These are phyloP conservation scores for Hypanus sabinus DNA, from an alignment of 2,113 vertebrate genomes.

Conservation along the genomic window DNA sequence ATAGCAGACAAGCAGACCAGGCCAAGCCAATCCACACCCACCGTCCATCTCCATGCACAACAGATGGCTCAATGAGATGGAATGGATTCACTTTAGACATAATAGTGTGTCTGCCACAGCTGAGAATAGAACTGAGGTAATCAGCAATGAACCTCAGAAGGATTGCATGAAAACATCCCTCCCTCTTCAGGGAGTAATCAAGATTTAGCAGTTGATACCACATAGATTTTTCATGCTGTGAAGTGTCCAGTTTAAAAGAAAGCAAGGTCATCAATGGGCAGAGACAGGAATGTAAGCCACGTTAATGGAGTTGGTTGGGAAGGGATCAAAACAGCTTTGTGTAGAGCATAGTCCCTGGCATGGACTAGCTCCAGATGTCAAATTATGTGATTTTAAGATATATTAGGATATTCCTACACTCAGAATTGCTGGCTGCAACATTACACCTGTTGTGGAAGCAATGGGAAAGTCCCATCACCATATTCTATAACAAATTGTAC, in stretches of 20 bases:
- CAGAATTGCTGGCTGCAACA: background rate
- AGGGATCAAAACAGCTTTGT: background rate
- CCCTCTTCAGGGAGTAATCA: background rate
- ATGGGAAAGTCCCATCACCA: background rate
- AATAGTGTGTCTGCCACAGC: too few species aligned
- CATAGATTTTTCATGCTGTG: background rate
- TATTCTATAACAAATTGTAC: background rate
- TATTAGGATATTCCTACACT: too few species aligned
- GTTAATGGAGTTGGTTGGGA: background rate
- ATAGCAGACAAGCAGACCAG: too few species aligned
- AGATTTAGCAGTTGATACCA: background rate
- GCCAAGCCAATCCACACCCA: too few species aligned
- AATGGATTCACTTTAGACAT: too few species aligned
- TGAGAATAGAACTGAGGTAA: background rate
- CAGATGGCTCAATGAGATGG: too few species aligned
- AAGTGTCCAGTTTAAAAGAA: background rate
- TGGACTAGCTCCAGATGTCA: too few species aligned
- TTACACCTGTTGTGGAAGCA: background rate
- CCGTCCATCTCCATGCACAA: too few species aligned
- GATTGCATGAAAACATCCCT: background rate
- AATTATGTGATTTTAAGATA: too few species aligned
- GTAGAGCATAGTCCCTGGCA: background rate
- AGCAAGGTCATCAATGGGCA: background rate
- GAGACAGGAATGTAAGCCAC: background rate
- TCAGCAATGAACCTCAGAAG: background rate